Percentiles rank a stretch among this genome's conserved stretches.
Conservation (phyloP, 2,888 invertebrate genomes). For the Sinelater perroti region DNA sequence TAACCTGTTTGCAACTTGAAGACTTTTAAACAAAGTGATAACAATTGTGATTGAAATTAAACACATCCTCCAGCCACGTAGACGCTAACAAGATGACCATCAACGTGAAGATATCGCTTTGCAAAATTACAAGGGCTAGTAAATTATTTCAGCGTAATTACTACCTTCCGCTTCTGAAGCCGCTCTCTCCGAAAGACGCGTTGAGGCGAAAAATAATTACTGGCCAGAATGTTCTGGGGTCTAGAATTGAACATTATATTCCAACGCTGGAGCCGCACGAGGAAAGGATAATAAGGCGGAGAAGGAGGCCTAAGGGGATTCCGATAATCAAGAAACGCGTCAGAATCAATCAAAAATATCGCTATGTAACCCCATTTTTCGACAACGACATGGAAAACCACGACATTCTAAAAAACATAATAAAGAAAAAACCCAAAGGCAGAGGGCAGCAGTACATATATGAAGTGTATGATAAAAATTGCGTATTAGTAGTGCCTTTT, state of each 20-base stretch:
- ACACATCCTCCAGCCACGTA: no score
- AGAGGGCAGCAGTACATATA: conserved; percentile 72
- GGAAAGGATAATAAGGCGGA: conserved; percentile 51
- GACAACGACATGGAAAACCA: conserved; percentile 57
- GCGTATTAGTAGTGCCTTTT: conserved; percentile 75
- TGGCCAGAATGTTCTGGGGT: conserved; percentile 72
- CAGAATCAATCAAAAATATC: conserved; percentile 49
- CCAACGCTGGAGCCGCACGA: conserved; percentile 70
- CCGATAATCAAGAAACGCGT: conserved; percentile 57
- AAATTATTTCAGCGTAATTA: conserved; percentile 82
- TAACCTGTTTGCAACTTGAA: conserved; percentile 7
- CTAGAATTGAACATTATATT: conserved; percentile 74
- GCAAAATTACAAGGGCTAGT: conserved; percentile 83
- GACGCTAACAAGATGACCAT: conserved; percentile 51
- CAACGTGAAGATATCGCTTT: conserved; percentile 65
- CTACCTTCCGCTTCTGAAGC: conserved; percentile 81
- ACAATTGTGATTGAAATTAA: no score
- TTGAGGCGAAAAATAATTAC: conserved; percentile 81
- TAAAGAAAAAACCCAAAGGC: conserved; percentile 66
- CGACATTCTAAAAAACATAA: conserved; percentile 54
- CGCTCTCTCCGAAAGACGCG: conserved; percentile 82
- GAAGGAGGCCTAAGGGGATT: conserved; percentile 53
- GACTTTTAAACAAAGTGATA: conserved; percentile 10
- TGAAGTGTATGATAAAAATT: conserved; percentile 75
- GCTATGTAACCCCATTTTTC: conserved; percentile 55